Percentiles rank a stretch among this genome's conserved stretches.
Evolutionary conservation across 2,113 vertebrate species (phyloP).

Genomic region (Campylomormyrus tamandua): DNA sequence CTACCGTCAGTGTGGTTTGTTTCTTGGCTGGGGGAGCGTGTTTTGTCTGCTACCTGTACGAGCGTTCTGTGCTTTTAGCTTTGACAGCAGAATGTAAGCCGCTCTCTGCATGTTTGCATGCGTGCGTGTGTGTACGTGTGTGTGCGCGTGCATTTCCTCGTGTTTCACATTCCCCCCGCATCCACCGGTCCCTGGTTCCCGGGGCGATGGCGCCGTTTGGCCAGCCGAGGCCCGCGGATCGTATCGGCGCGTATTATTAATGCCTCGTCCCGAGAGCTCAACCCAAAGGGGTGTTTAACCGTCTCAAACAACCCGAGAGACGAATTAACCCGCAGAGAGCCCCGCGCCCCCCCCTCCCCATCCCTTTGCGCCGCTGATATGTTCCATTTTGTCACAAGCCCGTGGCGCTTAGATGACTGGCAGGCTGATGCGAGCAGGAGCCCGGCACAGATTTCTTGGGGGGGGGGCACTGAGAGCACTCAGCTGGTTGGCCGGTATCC

Average conservation of each 20-base stretch:
- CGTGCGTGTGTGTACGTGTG: background rate
- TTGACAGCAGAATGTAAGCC: background rate
- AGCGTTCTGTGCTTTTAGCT: background rate
- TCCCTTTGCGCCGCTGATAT: background rate
- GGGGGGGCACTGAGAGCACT: background rate
- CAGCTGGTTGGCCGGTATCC: background rate
- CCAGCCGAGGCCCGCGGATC: background rate
- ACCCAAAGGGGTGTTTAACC: slow-evolving; percentile 8
- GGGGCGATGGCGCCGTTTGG: background rate
- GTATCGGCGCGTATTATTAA: slow-evolving; percentile 4
- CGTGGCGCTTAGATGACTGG: background rate
- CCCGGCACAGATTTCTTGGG: background rate
- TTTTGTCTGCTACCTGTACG: background rate
- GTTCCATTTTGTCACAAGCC: background rate
- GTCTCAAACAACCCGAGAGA: background rate
- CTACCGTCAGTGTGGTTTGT: background rate
- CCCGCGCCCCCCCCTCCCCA: background rate
- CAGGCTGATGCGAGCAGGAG: background rate
- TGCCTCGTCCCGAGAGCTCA: background rate
- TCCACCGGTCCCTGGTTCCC: background rate
- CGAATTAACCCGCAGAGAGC: slow-evolving; percentile 4
- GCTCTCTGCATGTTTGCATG: background rate
- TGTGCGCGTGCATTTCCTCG: background rate
- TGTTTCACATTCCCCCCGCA: background rate
- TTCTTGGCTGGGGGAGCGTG: background rate